Evolutionary conservation across 1,140 invertebrate species (phyloP), one percentile per base, ranked within the genome.

Genomic region (Pseudomyrmex flavicornis): DNA sequence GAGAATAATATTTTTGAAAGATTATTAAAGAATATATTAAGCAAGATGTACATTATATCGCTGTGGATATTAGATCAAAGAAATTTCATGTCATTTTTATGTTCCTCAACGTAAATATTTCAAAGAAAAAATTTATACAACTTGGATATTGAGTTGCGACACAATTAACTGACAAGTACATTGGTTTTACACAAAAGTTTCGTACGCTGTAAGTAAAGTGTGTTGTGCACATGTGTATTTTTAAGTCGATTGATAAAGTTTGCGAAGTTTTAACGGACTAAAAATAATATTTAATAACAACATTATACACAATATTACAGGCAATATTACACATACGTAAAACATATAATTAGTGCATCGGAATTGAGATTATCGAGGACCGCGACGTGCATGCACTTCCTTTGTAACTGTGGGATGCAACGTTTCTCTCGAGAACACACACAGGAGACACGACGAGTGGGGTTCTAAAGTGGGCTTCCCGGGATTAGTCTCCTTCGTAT

Each of bases 401-500:
- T 54, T 56, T 58, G 73, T 61, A 73, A 52, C 70, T 79, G 54
- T 73, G 66, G 59, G 70, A 63, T 62, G 58, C 48, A 63, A 58
- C 26, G 48, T 74, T 17, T 17, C 17, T 59, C 59, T 82, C 59
- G 20, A 82, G 8, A 26, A 74, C 54, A 72, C 79, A 35, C 35
- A 35, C 35, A 56, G 80, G 74, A 62, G 74, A 62, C 56, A 58
- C 56, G 73, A 77, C 63, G 74, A 87, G 80, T 84, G 50, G 52
- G 35, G 26, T 62, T 70, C 56, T 75, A 22, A 69, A 88, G 86
- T 88, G 79, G 35, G 77, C 56, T 88, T 72, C 54, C 75, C 72
- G 56, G 84, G 80, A 89, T 89, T 89, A 88, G 88, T 88, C 59
- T 73, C 83, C 84, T 76, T 54, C 84, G 86, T 88, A 76, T 88